Conservation (phyloP, 2,888 invertebrate species). For the Drosophila fulvimacula region DNA sequence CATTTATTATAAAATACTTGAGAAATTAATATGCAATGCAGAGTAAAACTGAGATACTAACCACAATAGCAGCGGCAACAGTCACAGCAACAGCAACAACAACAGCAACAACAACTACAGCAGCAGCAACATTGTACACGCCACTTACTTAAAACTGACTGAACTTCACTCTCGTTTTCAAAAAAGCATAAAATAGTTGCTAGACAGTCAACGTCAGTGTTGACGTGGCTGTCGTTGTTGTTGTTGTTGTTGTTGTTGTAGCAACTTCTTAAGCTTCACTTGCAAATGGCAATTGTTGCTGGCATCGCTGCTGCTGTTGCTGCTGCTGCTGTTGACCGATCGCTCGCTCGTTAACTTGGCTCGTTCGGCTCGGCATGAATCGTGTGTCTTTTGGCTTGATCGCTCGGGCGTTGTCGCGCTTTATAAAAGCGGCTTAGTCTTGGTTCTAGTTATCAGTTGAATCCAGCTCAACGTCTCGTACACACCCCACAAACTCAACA, state of each 20-base stretch:
- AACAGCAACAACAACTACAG: slow-evolving; percentile 36
- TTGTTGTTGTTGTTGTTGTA: slow-evolving; percentile 16
- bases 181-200: slow-evolving; percentile 64
- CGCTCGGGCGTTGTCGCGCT: slow-evolving; percentile 84
- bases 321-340: slow-evolving; percentile 34
- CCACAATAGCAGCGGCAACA: slow-evolving; percentile 32
- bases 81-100: slow-evolving; percentile 2
- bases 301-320: slow-evolving; percentile 29
- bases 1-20: background rate
- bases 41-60: slow-evolving; percentile 51
- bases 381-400: slow-evolving; percentile 49
- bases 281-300: slow-evolving; percentile 51
- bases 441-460: slow-evolving; percentile 85
- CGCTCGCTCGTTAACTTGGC: slow-evolving; percentile 57
- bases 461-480: slow-evolving; percentile 83
- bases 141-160: slow-evolving; percentile 47
- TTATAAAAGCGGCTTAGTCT: slow-evolving; percentile 85
- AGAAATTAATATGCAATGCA: slow-evolving; percentile 26
- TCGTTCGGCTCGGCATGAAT: slow-evolving; percentile 36
- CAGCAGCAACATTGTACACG: background rate
- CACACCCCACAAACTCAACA: slow-evolving; percentile 52
- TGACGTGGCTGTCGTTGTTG: slow-evolving; percentile 17
- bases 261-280: slow-evolving; percentile 71
- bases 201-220: slow-evolving; percentile 44
- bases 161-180: slow-evolving; percentile 77